Evolutionary conservation across 1,140 invertebrate genomes (phyloP).

Genomic region (Helicorthomorpha holstii): DNA sequence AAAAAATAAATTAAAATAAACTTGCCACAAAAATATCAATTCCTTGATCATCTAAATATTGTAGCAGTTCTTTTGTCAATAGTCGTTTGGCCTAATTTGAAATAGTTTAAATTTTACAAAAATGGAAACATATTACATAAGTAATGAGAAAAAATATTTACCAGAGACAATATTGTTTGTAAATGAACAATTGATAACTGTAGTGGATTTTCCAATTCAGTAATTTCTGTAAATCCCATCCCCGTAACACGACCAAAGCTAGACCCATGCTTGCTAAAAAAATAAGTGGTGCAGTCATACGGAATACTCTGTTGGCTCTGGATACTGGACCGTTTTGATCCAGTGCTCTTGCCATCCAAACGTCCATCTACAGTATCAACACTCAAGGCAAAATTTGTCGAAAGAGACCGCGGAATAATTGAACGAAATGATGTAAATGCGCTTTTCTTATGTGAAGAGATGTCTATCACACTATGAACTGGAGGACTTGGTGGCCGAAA

Average conservation of each 20-base stretch:
- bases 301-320: conserved; percentile 16
- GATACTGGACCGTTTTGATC: conserved; percentile 13
- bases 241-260: conserved; percentile 42
- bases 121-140: conserved; percentile 2
- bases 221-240: conserved; percentile 19
- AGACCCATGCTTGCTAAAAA: conserved; percentile 81
- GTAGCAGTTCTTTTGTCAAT: conserved; percentile 67
- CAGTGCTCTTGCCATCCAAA: not conserved
- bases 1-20: not conserved
- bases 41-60: conserved; percentile 57
- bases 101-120: conserved; percentile 1
- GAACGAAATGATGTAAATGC: conserved; percentile 37
- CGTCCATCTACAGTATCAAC: conserved; percentile 17
- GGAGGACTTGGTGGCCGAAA: conserved; percentile 39
- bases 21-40: conserved; percentile 40
- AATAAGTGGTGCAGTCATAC: conserved; percentile 53
- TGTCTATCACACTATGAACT: conserved; percentile 33
- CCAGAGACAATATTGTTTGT: conserved; percentile 22
- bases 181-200: conserved; percentile 25
- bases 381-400: conserved; percentile 51
- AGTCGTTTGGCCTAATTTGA: conserved; percentile 50
- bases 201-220: conserved; percentile 20
- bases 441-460: conserved; percentile 24
- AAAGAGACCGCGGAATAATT: conserved; percentile 82
- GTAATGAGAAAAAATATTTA: conserved; percentile 14